Conservation (phyloP, 92 coral and sea anemone genomes). For the Scolanthus callimorphus region DNA sequence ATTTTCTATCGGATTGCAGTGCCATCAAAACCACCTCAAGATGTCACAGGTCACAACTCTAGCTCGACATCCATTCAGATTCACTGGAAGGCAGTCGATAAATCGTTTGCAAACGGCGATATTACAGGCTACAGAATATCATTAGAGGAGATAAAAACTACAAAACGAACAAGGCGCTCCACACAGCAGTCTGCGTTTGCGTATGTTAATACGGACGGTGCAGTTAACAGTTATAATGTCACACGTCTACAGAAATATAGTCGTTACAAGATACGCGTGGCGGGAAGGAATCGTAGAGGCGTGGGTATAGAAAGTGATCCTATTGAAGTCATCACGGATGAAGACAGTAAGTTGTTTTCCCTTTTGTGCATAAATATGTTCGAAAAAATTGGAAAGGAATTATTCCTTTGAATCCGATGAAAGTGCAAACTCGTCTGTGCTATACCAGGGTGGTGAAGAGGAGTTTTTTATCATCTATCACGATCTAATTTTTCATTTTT, state of each 20-base stretch:
- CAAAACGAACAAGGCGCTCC: background rate
- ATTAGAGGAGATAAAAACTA: slow-evolving; percentile 13
- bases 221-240: slow-evolving; percentile 9
- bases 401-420: too few relatives aligned
- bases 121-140: slow-evolving; percentile 58
- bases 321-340: slow-evolving; percentile 57
- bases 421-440: too few relatives aligned
- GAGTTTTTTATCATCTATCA: too few relatives aligned
- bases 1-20: slow-evolving; percentile 37
- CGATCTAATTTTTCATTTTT: too few relatives aligned
- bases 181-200: slow-evolving; percentile 6
- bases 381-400: too few relatives aligned
- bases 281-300: slow-evolving; percentile 76
- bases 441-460: too few relatives aligned
- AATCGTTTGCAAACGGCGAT: slow-evolving; percentile 48
- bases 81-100: slow-evolving; percentile 57
- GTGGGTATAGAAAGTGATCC: slow-evolving; percentile 78
- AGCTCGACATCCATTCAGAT: slow-evolving; percentile 66
- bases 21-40: slow-evolving; percentile 52
- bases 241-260: slow-evolving; percentile 58
- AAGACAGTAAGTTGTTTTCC: slow-evolving; percentile 91
- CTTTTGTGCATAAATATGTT: too few relatives aligned
- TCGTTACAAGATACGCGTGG: slow-evolving; percentile 59
- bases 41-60: slow-evolving; percentile 49
- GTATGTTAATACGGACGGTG: slow-evolving; percentile 1